These are phyloP conservation scores for Callimorpha dominula DNA, from an alignment of 2,888 invertebrate species.

Conservation along the genomic window DNA sequence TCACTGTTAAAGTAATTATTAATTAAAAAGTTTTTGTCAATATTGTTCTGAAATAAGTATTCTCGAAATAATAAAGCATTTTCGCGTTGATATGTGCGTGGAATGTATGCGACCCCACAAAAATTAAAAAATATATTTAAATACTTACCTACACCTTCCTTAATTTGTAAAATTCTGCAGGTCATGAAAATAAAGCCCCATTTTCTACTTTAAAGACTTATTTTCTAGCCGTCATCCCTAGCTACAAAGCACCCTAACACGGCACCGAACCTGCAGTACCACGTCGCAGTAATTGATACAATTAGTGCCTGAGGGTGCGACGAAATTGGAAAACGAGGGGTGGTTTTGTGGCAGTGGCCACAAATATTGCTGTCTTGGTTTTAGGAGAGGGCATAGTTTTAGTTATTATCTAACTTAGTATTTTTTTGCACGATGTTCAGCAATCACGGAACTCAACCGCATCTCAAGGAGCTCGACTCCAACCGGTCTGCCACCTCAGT, in stretches of 20 bases:
- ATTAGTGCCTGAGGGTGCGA: conserved; percentile 62
- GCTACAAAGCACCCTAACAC: conserved; percentile 24
- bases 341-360: conserved; percentile 49
- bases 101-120: neutral
- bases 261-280: conserved; percentile 44
- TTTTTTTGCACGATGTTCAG: no score
- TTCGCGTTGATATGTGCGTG: neutral
- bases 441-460: no score
- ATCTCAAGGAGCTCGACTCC: no score
- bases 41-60: no score
- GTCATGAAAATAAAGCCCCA: conserved; percentile 6
- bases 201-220: conserved; percentile 10
- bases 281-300: conserved; percentile 70
- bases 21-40: no score
- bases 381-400: neutral
- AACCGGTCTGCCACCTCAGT: no score
- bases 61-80: no score
- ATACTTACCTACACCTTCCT: no score
- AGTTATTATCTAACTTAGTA: neutral
- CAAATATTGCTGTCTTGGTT: conserved; percentile 39
- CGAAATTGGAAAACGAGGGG: conserved; percentile 53
- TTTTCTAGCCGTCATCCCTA: conserved; percentile 23
- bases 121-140: neutral
- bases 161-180: neutral
- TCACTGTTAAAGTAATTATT: no score